Evolutionary conservation across 1,140 invertebrate species (phyloP).

Genomic region (Drosophila insularis): DNA sequence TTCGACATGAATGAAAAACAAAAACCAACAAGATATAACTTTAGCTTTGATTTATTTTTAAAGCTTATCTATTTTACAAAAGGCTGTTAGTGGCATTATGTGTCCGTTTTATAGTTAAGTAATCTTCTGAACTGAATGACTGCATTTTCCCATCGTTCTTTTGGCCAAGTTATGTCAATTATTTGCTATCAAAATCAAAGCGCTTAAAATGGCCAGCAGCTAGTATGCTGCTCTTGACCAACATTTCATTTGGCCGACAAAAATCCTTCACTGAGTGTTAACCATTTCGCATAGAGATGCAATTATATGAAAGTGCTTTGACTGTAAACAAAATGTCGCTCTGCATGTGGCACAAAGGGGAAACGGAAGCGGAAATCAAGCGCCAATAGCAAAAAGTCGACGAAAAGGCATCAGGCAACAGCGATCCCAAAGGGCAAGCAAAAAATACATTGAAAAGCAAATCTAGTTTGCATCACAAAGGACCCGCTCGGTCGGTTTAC

Average conservation of each 20-base stretch:
- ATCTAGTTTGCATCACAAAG: constrained; percentile 51
- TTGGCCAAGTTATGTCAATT: background rate
- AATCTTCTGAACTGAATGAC: no score
- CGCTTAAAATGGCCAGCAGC: background rate
- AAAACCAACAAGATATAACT: background rate
- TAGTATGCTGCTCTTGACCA: constrained; percentile 53
- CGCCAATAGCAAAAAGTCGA: constrained; percentile 25
- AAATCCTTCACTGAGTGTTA: constrained; percentile 33
- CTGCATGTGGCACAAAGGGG: constrained; percentile 1
- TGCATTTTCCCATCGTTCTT: background rate
- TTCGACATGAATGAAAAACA: background rate
- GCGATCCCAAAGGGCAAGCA: background rate
- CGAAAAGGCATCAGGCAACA: constrained; percentile 17
- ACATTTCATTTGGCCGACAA: constrained; percentile 40
- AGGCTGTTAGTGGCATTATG: background rate
- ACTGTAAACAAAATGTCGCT: constrained; percentile 46
- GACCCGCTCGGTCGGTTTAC: constrained; percentile 16
- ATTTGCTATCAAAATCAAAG: background rate
- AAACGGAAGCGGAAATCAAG: constrained; percentile 51
- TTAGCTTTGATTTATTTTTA: background rate
- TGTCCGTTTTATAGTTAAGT: background rate
- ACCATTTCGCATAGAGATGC: constrained; percentile 50
- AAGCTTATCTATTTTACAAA: background rate
- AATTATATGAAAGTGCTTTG: constrained; percentile 62
- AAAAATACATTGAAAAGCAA: background rate